A percentile compares a stretch with the other conserved stretches of the same genome.
phyloP scores from a whole-genome alignment of 2,888 invertebrate species.

The Andrena fulva region DNA sequence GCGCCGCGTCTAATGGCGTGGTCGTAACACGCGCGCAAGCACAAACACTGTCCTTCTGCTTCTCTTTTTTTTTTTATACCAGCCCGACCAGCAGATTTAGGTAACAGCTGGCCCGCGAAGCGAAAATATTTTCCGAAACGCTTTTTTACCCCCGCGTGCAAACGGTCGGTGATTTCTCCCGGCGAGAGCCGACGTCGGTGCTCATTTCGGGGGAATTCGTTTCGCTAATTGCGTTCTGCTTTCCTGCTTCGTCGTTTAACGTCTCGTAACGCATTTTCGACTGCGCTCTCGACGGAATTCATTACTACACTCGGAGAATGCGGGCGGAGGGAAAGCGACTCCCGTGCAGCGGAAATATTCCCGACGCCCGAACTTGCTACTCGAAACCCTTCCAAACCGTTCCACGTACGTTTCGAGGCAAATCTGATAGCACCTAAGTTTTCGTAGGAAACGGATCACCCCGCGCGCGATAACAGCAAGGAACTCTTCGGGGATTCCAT shows the following conservation, averaged over 20 bases:
- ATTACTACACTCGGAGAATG: too few relatives aligned
- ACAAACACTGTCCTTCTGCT: not conserved
- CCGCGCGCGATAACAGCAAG: not conserved
- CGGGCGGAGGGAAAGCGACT: too few relatives aligned
- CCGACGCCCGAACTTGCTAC: not conserved
- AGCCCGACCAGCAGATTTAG: constrained; percentile 53
- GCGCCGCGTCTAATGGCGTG: constrained; percentile 75
- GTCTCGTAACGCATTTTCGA: not conserved
- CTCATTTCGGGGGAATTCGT: constrained; percentile 42
- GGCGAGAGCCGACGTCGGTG: constrained; percentile 17
- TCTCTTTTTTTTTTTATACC: constrained; percentile 30
- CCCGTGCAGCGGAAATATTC: too few relatives aligned
- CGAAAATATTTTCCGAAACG: constrained; percentile 60
- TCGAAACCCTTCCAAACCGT: not conserved
- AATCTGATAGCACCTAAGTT: not conserved
- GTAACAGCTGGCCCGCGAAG: constrained; percentile 27
- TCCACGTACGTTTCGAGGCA: not conserved
- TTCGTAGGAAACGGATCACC: constrained; percentile 4
- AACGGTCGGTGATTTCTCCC: constrained; percentile 17
- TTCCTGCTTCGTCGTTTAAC: not conserved
- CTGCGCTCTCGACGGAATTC: not conserved
- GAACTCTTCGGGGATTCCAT: not conserved
- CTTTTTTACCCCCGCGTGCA: constrained; percentile 10
- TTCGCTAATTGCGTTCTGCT: constrained; percentile 16
- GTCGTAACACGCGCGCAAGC: constrained; percentile 20